Conservation (phyloP, 2,888 invertebrate species). For the Cheilosia soror region DNA sequence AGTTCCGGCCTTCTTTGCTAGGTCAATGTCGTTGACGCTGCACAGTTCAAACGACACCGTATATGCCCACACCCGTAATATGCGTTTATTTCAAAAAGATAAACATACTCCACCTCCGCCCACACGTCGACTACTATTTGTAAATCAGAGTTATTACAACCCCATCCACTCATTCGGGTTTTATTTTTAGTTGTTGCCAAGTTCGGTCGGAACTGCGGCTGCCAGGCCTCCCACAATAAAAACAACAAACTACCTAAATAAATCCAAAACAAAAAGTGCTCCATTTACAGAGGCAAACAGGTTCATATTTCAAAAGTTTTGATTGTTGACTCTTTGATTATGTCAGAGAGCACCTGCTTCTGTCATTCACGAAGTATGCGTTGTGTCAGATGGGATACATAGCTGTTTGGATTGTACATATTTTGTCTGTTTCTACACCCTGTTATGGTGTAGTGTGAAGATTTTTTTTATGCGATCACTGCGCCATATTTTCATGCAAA, state of each 20-base stretch:
- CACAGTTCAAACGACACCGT: background rate
- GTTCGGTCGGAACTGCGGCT: background rate
- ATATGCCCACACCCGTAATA: background rate
- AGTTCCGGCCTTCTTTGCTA: background rate
- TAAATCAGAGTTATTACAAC: background rate
- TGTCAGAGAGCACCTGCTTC: conserved; percentile 30
- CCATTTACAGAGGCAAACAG: conserved; percentile 31
- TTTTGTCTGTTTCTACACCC: background rate
- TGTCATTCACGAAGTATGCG: background rate
- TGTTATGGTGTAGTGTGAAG: conserved; percentile 16
- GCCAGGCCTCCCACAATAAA: background rate
- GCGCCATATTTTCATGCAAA: conserved; percentile 30
- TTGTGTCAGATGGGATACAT: background rate
- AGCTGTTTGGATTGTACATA: background rate
- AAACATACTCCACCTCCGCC: background rate
- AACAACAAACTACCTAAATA: background rate
- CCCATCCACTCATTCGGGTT: background rate
- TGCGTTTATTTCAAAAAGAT: background rate
- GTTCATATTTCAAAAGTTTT: conserved; percentile 16
- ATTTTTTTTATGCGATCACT: conserved; percentile 3
- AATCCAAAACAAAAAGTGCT: background rate
- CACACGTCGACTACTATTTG: background rate
- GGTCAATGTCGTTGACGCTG: background rate
- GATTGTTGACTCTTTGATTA: conserved; percentile 19
- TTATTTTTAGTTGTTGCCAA: background rate